A percentile compares a stretch with the other conserved stretches of the same genome.
Conservation (phyloP, 2,113 vertebrate genomes). For the Ictidomys tridecemlineatus region DNA sequence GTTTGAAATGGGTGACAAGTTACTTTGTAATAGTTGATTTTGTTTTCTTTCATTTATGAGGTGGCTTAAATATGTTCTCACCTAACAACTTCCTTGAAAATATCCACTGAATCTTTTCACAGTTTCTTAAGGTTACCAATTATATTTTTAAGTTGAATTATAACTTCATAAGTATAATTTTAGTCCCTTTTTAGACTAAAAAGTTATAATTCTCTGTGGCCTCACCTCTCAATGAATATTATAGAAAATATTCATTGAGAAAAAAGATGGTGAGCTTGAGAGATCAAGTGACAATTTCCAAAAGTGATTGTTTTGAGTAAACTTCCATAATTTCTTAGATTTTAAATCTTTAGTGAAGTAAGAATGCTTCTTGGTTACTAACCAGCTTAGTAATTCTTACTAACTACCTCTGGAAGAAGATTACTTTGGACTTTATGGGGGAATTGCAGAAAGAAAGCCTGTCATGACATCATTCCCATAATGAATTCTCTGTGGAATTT, state of each 20-base stretch:
- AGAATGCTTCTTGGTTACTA: background rate
- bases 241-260: background rate
- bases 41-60: background rate
- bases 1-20: background rate
- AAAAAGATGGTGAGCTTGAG: background rate
- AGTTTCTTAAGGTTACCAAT: background rate
- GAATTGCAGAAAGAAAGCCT: background rate
- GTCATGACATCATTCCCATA: background rate
- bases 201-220: background rate
- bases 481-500: constrained; percentile 6
- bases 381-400: background rate
- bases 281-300: background rate
- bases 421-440: background rate
- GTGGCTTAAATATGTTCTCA: background rate
- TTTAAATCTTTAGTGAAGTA: background rate
- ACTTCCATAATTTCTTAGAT: background rate
- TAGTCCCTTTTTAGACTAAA: background rate
- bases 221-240: background rate
- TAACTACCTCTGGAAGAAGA: background rate
- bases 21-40: background rate
- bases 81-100: background rate
- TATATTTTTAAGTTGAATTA: constrained; percentile 55
- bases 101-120: background rate
- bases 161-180: background rate
- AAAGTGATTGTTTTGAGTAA: constrained; percentile 8